Percentiles rank a stretch among this genome's conserved stretches.
Evolutionary conservation across 2,888 invertebrate species (phyloP).

Genomic region (Tetrapedia diversipes): DNA sequence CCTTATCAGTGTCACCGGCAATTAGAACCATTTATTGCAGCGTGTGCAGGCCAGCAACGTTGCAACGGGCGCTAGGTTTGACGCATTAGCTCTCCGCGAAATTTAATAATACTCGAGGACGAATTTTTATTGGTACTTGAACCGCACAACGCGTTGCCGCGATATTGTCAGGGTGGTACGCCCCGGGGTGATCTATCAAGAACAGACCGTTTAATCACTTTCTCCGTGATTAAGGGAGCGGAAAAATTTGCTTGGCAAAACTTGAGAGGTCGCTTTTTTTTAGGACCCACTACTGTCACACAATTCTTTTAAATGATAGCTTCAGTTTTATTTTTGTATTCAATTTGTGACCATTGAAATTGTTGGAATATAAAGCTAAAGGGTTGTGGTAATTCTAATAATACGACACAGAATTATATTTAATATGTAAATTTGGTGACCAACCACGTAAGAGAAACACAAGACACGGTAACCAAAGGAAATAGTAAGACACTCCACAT

Average conservation of each 20-base stretch:
- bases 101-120: conserved; percentile 66
- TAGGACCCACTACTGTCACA: not conserved
- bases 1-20: conserved; percentile 47
- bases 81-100: conserved; percentile 56
- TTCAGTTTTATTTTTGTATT: too few relatives aligned
- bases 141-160: not conserved
- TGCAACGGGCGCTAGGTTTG: conserved; percentile 39
- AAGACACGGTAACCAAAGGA: too few relatives aligned
- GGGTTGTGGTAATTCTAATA: too few relatives aligned
- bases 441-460: too few relatives aligned
- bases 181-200: not conserved
- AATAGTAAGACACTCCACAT: not conserved
- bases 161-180: conserved; percentile 25
- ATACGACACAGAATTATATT: too few relatives aligned
- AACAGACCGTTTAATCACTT: conserved; percentile 3
- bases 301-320: too few relatives aligned
- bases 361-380: too few relatives aligned
- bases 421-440: too few relatives aligned
- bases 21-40: conserved; percentile 53
- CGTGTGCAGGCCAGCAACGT: conserved; percentile 1
- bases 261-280: not conserved
- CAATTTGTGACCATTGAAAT: too few relatives aligned
- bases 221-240: not conserved
- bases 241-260: not conserved
- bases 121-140: conserved; percentile 66